A percentile compares a stretch with the other conserved stretches of the same genome.
phyloP scores from a whole-genome alignment of 2,797 vertebrate species.

The Loris lydekkerianus region DNA sequence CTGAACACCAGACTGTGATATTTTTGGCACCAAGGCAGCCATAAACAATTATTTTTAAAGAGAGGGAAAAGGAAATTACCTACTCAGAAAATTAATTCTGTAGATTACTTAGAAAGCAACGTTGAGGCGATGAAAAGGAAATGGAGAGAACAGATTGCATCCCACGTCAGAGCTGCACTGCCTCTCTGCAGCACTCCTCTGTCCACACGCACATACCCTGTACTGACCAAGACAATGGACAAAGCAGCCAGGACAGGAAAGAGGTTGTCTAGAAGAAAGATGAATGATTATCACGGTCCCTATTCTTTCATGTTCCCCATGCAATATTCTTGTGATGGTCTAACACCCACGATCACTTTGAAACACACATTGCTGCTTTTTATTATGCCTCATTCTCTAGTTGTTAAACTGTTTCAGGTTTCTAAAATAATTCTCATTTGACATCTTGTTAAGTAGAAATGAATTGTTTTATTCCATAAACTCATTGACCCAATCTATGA shows the following conservation, averaged over 20 bases:
- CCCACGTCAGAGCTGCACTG: conserved; percentile 23
- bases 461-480: not conserved
- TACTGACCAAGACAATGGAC: conserved; percentile 48
- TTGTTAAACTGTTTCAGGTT: not conserved
- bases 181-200: conserved; percentile 20
- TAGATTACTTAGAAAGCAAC: conserved; percentile 73
- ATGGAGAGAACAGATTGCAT: conserved; percentile 76
- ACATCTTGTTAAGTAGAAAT: not conserved
- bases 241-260: not conserved
- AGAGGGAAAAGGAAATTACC: conserved; percentile 83
- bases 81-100: conserved; percentile 83
- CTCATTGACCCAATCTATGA: not conserved
- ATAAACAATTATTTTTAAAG: conserved; percentile 81
- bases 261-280: conserved; percentile 27
- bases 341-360: not conserved
- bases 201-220: not conserved
- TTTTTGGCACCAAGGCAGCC: conserved; percentile 63
- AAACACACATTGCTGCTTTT: not conserved
- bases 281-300: not conserved
- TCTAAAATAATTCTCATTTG: conserved; percentile 11
- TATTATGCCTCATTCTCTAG: not conserved
- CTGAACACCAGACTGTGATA: conserved; percentile 75
- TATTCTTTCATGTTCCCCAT: not conserved
- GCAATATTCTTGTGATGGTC: not conserved
- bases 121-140: conserved; percentile 79